A percentile compares a stretch with the other conserved stretches of the same genome.
phyloP scores from a whole-genome alignment of 1,140 invertebrate species.

The Leptoteleia sp. region DNA sequence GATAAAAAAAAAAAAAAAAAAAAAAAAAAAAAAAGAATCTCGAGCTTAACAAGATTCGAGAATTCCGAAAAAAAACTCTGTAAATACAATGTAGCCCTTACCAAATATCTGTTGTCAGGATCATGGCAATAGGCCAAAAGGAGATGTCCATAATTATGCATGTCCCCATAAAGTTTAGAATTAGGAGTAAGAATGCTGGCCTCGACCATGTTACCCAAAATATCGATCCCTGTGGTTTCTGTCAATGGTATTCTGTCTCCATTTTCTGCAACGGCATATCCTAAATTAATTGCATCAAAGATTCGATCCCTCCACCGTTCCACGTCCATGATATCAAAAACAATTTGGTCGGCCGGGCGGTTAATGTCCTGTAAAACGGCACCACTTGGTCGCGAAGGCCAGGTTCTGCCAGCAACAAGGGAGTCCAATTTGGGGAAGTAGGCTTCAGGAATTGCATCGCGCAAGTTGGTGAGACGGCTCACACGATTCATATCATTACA shows the following conservation, averaged over 20 bases:
- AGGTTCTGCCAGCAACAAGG: slow-evolving; percentile 84
- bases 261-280: slow-evolving; percentile 80
- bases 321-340: slow-evolving; percentile 85
- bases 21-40: too few species aligned
- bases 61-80: too few species aligned
- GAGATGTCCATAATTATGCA: slow-evolving; percentile 88
- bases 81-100: too few species aligned
- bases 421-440: slow-evolving; percentile 89
- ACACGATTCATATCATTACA: slow-evolving; percentile 77
- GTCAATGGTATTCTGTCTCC: slow-evolving; percentile 82
- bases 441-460: slow-evolving; percentile 84
- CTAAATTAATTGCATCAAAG: slow-evolving; percentile 87
- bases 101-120: slow-evolving; percentile 86
- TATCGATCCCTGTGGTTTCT: slow-evolving; percentile 88
- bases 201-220: slow-evolving; percentile 91
- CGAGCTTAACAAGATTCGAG: too few species aligned
- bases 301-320: slow-evolving; percentile 89
- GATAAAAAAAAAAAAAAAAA: too few species aligned
- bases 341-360: slow-evolving; percentile 85
- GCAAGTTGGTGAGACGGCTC: slow-evolving; percentile 83
- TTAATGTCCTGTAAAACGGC: slow-evolving; percentile 84
- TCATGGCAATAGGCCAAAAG: slow-evolving; percentile 87
- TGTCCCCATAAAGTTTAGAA: slow-evolving; percentile 86
- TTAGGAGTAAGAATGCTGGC: slow-evolving; percentile 86
- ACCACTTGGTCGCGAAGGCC: slow-evolving; percentile 84